Evolutionary conservation across 2,888 invertebrate species (phyloP), one percentile per base, ranked within the genome.

Genomic region (Schizaphis graminum): DNA sequence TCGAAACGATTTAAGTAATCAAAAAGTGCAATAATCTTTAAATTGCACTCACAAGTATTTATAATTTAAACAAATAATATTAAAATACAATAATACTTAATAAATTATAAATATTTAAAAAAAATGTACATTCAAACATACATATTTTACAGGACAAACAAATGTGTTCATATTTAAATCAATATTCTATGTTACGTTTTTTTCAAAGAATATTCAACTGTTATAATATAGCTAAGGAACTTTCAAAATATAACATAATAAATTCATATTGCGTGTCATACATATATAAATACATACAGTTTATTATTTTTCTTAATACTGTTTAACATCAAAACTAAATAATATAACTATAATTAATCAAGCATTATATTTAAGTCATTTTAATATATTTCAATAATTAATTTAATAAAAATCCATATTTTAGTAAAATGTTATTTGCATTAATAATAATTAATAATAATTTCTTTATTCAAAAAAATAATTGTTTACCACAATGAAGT

Each of bases 391-490:
- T 5, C 28, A 44, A 57, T 57, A 47, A 91, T 91, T 21, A 41
- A 84, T 91, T 84, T 53, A 26, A 41, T 53, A 41, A 91, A 84
- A 87, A 35, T 67, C 35, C n/a, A 87, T 84, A 85, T 41, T 56
- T 44, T 28, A 1, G 53, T 28, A 41, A 41, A 16, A 49, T 24
- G 26, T 13, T 11, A 53, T 57, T 57, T n/a, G n/a, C 28, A 91
- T 41, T 87, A 47, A 92, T 47, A 47, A 86, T 86, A 92, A 92
- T 92, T 92, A 92, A 92, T 87, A 28, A 87, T 47, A 16, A 49
- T 87, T 87, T 92, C 87, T 67, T 49, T 47, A 61, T 67, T 35
- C 67, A 1, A 28, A 28, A 49, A 13, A 35, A 41, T 86, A 49
- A 91, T 84, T 21, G n/a, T 86, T 57, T 44, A 49, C 77, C 84